These are phyloP conservation scores for Alviniconcha strummeri DNA, from an alignment of 2,888 invertebrate genomes.

Conservation along the genomic window DNA sequence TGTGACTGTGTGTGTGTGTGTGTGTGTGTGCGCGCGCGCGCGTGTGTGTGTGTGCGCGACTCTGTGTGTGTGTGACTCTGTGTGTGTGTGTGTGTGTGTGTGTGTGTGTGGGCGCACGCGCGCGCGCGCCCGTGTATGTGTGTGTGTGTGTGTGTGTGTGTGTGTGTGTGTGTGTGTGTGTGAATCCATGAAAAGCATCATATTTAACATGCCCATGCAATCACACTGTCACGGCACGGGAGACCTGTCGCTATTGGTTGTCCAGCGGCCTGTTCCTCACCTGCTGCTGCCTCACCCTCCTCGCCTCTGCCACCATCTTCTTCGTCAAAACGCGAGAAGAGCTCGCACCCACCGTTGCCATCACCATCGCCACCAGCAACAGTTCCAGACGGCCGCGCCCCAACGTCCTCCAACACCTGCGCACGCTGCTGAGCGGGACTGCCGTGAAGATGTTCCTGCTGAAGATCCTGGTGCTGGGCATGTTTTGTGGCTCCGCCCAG, in stretches of 20 bases:
- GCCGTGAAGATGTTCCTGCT: conserved; percentile 81
- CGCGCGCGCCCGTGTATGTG: neutral
- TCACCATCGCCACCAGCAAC: neutral
- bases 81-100: neutral
- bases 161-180: too few relatives aligned
- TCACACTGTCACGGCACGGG: neutral
- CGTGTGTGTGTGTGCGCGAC: too few relatives aligned
- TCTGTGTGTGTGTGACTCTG: too few relatives aligned
- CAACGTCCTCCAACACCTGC: conserved; percentile 14
- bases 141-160: too few relatives aligned
- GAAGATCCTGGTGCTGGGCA: conserved; percentile 87
- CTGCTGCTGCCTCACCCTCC: neutral
- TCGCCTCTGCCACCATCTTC: neutral
- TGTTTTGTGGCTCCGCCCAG: conserved; percentile 92
- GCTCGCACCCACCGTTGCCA: neutral
- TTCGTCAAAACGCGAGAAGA: neutral
- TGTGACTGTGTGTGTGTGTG: too few relatives aligned
- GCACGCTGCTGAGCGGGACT: conserved; percentile 16
- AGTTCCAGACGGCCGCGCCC: neutral
- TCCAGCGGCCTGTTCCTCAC: conserved; percentile 15
- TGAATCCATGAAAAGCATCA: too few relatives aligned
- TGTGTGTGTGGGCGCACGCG: neutral
- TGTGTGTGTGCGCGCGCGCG: too few relatives aligned
- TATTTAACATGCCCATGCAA: neutral
- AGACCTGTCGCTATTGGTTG: too few relatives aligned